These are phyloP conservation scores for Ptilodon capucinus DNA, from an alignment of 2,888 invertebrate species.

Conservation along the genomic window DNA sequence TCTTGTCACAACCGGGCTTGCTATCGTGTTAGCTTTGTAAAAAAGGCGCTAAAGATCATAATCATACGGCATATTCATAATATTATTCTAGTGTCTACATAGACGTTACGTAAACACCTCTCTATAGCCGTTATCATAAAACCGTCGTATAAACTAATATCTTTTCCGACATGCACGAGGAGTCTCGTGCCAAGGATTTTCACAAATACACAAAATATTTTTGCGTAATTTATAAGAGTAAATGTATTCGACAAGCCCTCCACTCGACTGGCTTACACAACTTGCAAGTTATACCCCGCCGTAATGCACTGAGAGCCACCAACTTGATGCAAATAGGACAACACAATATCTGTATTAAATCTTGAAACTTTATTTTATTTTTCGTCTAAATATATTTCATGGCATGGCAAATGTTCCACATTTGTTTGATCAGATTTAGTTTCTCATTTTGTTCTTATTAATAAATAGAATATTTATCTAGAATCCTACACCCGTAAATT, in stretches of 20 bases:
- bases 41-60: too few species aligned
- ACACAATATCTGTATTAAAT: conserved; percentile 9
- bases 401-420: too few species aligned
- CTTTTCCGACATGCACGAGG: neutral
- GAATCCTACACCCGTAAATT: too few species aligned
- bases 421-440: too few species aligned
- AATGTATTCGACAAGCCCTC: conserved; percentile 11
- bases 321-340: conserved; percentile 13
- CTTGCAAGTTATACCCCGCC: conserved; percentile 9
- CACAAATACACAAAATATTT: conserved; percentile 12
- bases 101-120: too few species aligned
- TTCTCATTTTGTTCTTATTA: too few species aligned
- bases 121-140: too few species aligned
- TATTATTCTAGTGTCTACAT: too few species aligned
- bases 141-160: neutral
- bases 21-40: too few species aligned
- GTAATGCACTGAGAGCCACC: conserved; percentile 1
- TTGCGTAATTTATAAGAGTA: conserved; percentile 9
- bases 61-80: too few species aligned
- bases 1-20: too few species aligned
- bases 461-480: too few species aligned
- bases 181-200: conserved; percentile 7
- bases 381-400: neutral
- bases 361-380: neutral
- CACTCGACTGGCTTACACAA: conserved; percentile 4